phyloP scores from a whole-genome alignment of 2,797 vertebrate genomes.

The Paramormyrops hopkinsi region DNA sequence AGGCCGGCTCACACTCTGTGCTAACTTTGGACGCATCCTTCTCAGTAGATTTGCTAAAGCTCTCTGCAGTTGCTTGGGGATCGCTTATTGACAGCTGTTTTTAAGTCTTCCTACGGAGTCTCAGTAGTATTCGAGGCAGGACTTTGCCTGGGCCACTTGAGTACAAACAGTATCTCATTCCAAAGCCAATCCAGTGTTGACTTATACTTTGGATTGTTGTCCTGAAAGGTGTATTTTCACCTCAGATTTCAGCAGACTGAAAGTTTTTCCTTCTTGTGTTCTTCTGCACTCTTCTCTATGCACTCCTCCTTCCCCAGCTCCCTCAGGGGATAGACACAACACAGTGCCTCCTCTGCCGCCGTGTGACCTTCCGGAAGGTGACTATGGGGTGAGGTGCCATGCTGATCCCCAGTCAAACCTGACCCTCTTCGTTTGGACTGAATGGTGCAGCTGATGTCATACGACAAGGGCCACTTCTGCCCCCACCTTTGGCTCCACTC shows the following conservation, averaged over 20 bases:
- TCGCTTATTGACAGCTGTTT: constrained; percentile 11
- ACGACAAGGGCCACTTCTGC: not conserved
- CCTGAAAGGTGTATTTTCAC: constrained; percentile 7
- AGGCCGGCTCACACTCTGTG: not conserved
- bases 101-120: not conserved
- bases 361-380: not conserved
- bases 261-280: not conserved
- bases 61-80: constrained; percentile 2
- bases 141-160: constrained; percentile 6
- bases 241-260: not conserved
- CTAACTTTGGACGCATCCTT: constrained; percentile 6
- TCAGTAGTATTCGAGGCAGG: constrained; percentile 7
- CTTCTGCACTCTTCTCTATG: not conserved
- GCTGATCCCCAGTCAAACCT: not conserved
- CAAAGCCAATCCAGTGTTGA: constrained; percentile 1
- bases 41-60: not conserved
- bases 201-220: constrained; percentile 1
- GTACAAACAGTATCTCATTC: not conserved
- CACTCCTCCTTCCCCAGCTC: not conserved
- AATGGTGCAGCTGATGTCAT: not conserved
- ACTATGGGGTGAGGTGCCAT: not conserved
- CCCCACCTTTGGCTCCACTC: not conserved
- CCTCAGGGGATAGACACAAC: not conserved
- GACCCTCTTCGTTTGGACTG: not conserved
- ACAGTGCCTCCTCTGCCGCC: not conserved